Percentiles rank a stretch among this genome's conserved stretches.
These are phyloP conservation scores for Dipodomys stephensi DNA, from an alignment of 2,113 vertebrate species.

Conservation along the genomic window DNA sequence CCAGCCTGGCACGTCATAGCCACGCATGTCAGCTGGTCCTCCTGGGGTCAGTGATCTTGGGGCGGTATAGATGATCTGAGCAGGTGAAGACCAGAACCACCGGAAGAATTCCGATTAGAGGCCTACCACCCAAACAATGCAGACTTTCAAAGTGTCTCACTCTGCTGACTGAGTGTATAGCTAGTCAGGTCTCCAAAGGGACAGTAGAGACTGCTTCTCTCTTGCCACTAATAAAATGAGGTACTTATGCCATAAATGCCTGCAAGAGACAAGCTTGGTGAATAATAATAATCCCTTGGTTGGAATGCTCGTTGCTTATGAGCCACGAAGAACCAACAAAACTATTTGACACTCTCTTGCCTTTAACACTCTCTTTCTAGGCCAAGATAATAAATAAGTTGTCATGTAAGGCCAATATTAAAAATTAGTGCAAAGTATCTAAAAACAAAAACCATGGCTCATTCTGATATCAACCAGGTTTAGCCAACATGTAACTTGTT, in stretches of 20 bases:
- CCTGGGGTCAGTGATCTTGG: not conserved
- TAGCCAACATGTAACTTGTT: conserved; percentile 60
- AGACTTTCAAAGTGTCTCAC: conserved; percentile 7
- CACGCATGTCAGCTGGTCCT: too few species aligned
- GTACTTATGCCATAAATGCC: not conserved
- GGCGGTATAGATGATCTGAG: not conserved
- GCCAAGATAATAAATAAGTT: conserved; percentile 51
- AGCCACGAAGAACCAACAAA: conserved; percentile 51
- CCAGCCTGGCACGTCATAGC: too few species aligned
- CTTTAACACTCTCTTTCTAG: conserved; percentile 42
- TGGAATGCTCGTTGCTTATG: conserved; percentile 49
- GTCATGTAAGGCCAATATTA: conserved; percentile 4
- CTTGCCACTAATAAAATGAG: conserved; percentile 40
- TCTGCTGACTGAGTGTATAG: not conserved
- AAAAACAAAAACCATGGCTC: conserved; percentile 19
- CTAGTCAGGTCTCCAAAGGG: not conserved
- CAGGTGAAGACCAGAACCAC: not conserved
- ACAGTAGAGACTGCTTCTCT: not conserved
- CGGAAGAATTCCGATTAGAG: not conserved
- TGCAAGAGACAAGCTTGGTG: not conserved
- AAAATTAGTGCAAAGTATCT: conserved; percentile 67
- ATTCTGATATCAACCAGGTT: conserved; percentile 59
- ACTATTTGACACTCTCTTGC: conserved; percentile 29
- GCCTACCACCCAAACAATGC: too few species aligned
- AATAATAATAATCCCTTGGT: conserved; percentile 59